phyloP scores from a whole-genome alignment of 2,113 vertebrate genomes.

The Dromiciops gliroides region DNA sequence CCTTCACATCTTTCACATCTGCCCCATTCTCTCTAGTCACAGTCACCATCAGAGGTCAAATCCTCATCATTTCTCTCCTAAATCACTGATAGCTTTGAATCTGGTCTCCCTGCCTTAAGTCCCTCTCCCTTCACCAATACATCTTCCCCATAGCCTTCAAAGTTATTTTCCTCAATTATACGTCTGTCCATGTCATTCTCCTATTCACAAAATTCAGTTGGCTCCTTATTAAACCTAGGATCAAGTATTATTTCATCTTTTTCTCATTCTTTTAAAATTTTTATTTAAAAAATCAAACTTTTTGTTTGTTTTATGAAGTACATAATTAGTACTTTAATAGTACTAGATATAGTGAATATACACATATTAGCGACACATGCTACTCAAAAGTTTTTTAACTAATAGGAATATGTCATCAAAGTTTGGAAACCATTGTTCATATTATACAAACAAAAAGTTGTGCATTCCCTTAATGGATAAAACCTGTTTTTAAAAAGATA shows the following conservation, averaged over 20 bases:
- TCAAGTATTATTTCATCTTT: neutral
- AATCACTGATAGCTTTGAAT: no score
- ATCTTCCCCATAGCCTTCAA: neutral
- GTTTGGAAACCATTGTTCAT: neutral
- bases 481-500: neutral
- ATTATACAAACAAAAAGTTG: neutral
- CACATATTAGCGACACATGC: neutral
- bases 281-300: neutral
- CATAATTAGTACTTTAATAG: neutral
- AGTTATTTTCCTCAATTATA: neutral
- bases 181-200: neutral
- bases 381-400: neutral
- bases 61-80: neutral
- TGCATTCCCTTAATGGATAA: neutral
- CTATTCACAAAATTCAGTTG: neutral
- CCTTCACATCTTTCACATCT: neutral
- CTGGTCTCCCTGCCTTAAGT: no score
- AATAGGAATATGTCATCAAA: neutral
- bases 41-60: neutral
- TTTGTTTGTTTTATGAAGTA: neutral
- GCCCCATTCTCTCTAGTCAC: neutral
- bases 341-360: neutral
- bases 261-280: neutral
- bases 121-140: neutral
- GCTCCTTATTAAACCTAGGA: neutral